A percentile compares a stretch with the other conserved stretches of the same genome.
phyloP scores from a whole-genome alignment of 2,888 invertebrate species.

The Epirrhoe alternata region DNA sequence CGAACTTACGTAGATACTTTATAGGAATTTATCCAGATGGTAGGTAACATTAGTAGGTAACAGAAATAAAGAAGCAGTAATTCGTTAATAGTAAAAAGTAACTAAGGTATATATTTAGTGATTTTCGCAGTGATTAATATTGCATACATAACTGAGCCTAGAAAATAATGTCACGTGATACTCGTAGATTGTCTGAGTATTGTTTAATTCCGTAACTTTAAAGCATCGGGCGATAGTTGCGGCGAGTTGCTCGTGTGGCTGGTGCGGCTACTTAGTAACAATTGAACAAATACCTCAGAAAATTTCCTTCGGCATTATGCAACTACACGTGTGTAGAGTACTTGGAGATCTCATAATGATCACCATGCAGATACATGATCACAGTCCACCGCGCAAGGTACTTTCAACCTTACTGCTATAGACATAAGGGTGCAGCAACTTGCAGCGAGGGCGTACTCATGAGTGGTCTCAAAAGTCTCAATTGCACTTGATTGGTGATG shows the following conservation, averaged over 20 bases:
- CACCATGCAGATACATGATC: conserved; percentile 28
- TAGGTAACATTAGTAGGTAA: too few relatives aligned
- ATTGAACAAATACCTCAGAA: conserved; percentile 7
- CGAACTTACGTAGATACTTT: too few relatives aligned
- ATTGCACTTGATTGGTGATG: conserved; percentile 20
- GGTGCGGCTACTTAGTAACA: conserved; percentile 5
- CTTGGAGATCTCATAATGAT: neutral
- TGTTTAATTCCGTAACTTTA: too few relatives aligned
- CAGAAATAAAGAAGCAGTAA: too few relatives aligned
- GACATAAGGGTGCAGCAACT: conserved; percentile 4
- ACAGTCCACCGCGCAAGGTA: neutral
- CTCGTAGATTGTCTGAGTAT: too few relatives aligned
- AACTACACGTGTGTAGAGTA: conserved; percentile 12
- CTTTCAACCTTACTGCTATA: neutral
- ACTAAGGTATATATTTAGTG: too few relatives aligned
- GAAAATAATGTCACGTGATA: too few relatives aligned
- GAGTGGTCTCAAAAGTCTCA: conserved; percentile 9
- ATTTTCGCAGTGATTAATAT: too few relatives aligned
- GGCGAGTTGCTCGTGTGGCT: neutral
- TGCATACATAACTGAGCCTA: too few relatives aligned
- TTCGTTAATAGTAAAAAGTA: too few relatives aligned
- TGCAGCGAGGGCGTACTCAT: neutral
- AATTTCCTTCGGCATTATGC: conserved; percentile 6
- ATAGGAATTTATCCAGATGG: too few relatives aligned
- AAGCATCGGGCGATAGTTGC: neutral